A percentile compares a stretch with the other conserved stretches of the same genome.
phyloP scores from a whole-genome alignment of 2,797 vertebrate species.

The Vultur gryphus region DNA sequence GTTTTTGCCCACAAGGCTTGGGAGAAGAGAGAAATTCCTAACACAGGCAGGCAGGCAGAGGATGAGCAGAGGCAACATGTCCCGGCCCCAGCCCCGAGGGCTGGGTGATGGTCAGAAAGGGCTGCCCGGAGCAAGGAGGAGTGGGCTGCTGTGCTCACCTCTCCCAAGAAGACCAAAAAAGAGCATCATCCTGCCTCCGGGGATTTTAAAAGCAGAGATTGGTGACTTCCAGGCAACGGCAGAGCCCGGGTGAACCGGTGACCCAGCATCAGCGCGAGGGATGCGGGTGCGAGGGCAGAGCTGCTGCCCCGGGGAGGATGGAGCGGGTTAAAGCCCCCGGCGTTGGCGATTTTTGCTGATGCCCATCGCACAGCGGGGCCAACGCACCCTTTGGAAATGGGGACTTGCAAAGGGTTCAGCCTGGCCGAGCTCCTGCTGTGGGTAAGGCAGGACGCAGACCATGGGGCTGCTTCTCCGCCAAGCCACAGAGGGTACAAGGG shows the following conservation, averaged over 20 bases:
- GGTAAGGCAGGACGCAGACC: background rate
- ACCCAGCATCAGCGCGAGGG: background rate
- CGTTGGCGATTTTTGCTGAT: background rate
- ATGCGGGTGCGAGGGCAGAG: background rate
- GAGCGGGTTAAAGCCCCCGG: accelerated
- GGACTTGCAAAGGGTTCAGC: background rate
- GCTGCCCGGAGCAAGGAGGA: background rate
- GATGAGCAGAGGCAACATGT: background rate
- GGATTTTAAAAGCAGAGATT: background rate
- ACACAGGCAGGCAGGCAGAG: background rate
- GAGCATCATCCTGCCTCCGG: background rate
- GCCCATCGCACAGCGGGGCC: background rate
- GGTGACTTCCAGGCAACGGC: accelerated
- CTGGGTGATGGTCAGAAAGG: background rate
- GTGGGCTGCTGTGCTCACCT: background rate
- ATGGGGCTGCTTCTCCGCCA: background rate
- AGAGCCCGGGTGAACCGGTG: background rate
- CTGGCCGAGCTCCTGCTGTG: accelerated
- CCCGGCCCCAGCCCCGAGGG: background rate
- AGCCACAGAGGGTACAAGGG: background rate
- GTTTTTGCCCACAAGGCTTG: background rate
- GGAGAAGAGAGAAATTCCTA: background rate
- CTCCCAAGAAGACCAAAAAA: background rate
- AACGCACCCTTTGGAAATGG: background rate
- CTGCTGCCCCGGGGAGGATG: background rate